phyloP scores from a whole-genome alignment of 2,888 invertebrate species.

The Euplagia quadripunctaria region DNA sequence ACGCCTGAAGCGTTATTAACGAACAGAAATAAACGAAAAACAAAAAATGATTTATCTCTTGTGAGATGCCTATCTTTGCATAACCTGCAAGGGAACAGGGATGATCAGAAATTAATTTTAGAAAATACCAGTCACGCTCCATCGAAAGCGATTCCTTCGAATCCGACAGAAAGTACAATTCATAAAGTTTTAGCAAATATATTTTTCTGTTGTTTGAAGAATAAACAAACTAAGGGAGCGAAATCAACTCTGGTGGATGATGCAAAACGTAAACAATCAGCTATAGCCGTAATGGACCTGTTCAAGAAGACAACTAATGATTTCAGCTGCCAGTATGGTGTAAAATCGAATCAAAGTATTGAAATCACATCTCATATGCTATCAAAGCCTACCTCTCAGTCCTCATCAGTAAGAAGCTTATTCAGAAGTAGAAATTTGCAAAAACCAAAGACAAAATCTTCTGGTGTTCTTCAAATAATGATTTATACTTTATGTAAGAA shows the following conservation, averaged over 20 bases:
- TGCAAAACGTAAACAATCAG: constrained; percentile 5
- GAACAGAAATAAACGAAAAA: neutral
- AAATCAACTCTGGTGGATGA: neutral
- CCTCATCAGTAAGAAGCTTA: constrained; percentile 53
- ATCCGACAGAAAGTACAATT: constrained; percentile 37
- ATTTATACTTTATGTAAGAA: constrained; percentile 57
- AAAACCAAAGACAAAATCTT: constrained; percentile 1
- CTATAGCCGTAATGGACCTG: constrained; percentile 37
- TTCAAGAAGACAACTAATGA: constrained; percentile 46
- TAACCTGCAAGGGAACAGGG: constrained; percentile 29
- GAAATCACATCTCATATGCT: constrained; percentile 65
- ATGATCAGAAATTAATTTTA: neutral
- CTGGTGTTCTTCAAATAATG: constrained; percentile 53
- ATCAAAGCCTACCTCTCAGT: constrained; percentile 58
- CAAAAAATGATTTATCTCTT: neutral
- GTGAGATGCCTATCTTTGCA: constrained; percentile 36
- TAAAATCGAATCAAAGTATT: constrained; percentile 63
- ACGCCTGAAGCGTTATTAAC: neutral
- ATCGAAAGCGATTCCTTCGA: constrained; percentile 32
- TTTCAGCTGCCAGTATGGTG: constrained; percentile 63
- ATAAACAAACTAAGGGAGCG: constrained; percentile 36
- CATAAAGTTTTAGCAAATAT: constrained; percentile 45
- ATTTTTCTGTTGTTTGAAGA: constrained; percentile 57
- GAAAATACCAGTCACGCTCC: constrained; percentile 30
- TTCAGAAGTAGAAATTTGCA: constrained; percentile 13